A percentile compares a stretch with the other conserved stretches of the same genome.
phyloP scores from a whole-genome alignment of 2,797 vertebrate genomes.

The Malacoctenus gilli region DNA sequence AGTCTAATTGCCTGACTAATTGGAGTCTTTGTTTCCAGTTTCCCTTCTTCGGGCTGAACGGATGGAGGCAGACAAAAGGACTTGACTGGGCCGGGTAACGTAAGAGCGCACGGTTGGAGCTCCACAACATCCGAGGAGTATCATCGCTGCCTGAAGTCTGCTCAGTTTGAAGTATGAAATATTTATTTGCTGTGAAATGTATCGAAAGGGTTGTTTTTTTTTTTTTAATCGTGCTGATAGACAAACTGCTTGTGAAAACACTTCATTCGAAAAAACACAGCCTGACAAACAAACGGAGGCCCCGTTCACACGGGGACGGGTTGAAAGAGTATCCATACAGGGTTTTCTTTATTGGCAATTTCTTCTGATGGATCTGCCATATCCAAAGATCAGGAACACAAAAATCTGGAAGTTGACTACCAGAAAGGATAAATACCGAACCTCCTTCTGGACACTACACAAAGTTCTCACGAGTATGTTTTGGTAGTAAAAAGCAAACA shows the following conservation, averaged over 20 bases:
- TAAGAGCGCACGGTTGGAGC: constrained; percentile 35
- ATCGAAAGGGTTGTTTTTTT: not conserved
- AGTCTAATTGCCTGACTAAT: constrained; percentile 81
- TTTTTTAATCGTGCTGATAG: constrained; percentile 12
- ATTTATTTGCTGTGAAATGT: constrained; percentile 51
- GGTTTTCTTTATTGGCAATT: too few relatives aligned
- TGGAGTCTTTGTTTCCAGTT: constrained; percentile 74
- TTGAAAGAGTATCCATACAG: too few relatives aligned
- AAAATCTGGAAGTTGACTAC: too few relatives aligned
- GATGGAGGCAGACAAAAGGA: constrained; percentile 59
- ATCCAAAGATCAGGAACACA: too few relatives aligned
- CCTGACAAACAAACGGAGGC: not conserved
- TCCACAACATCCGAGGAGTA: constrained; percentile 31
- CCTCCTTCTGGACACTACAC: too few relatives aligned
- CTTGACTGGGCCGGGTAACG: constrained; percentile 52
- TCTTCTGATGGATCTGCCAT: too few relatives aligned
- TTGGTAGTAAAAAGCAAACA: too few relatives aligned
- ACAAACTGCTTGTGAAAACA: constrained; percentile 14
- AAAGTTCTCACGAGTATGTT: too few relatives aligned
- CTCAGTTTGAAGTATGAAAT: constrained; percentile 49
- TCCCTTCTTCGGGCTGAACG: constrained; percentile 62
- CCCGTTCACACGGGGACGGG: not conserved
- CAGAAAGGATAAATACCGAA: too few relatives aligned
- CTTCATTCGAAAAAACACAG: constrained; percentile 17
- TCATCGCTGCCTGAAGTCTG: constrained; percentile 26